Conservation (phyloP, 2,797 vertebrate genomes). For the Xenops minutus region DNA sequence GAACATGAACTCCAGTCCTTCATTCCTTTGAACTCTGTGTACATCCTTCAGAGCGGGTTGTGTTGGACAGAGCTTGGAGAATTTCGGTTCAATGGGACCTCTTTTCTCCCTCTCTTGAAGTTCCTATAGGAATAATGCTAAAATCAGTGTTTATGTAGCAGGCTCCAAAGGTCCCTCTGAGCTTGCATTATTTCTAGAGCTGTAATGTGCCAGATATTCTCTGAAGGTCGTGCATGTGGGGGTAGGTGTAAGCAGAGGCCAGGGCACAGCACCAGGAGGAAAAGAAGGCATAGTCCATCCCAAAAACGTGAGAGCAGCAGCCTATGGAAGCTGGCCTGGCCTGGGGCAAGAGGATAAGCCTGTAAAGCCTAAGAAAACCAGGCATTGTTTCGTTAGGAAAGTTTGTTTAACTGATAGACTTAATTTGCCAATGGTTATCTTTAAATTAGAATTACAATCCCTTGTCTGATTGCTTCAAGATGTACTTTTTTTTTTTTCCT, state of each 20-base stretch:
- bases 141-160: background rate
- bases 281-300: background rate
- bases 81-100: background rate
- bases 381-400: background rate
- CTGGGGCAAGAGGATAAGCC: background rate
- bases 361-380: background rate
- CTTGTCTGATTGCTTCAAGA: constrained; percentile 63
- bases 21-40: background rate
- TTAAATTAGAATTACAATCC: constrained; percentile 36
- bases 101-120: background rate
- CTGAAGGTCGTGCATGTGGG: rapidly evolving
- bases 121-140: rapidly evolving
- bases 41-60: background rate
- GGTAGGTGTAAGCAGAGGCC: background rate
- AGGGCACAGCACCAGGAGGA: background rate
- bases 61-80: background rate
- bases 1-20: background rate
- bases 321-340: background rate
- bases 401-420: constrained; percentile 38
- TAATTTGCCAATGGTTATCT: constrained; percentile 53
- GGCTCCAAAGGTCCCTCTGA: background rate
- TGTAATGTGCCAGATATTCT: background rate
- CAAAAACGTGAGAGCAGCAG: background rate
- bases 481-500: background rate
- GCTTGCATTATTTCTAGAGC: background rate